Evolutionary conservation across 2,797 vertebrate species (phyloP).

Genomic region (Cetoscarus ocellatus): DNA sequence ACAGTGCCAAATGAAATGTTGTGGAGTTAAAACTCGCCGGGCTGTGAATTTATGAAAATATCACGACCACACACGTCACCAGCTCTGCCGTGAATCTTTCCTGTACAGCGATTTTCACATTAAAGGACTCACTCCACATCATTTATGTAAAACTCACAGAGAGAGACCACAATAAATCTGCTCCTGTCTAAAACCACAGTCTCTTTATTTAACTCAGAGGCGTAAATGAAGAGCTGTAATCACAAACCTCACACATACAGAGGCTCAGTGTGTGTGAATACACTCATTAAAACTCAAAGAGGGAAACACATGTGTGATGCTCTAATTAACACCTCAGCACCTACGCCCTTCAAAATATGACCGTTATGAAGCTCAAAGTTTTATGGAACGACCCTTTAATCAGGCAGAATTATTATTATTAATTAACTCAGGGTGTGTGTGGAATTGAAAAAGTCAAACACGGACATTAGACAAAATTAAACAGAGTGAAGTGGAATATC

Average conservation of each 20-base stretch:
- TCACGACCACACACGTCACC: conserved; percentile 1
- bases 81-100: conserved; percentile 8
- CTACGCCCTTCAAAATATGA: conserved; percentile 5
- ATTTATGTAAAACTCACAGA: conserved; percentile 38
- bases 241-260: conserved; percentile 15
- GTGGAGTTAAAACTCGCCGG: conserved; percentile 5
- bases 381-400: conserved; percentile 9
- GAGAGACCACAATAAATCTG: conserved; percentile 64
- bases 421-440: too few relatives aligned
- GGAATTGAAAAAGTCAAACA: too few relatives aligned
- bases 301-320: neutral
- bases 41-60: conserved; percentile 22
- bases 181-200: conserved; percentile 37
- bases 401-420: neutral
- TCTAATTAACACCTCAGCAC: conserved; percentile 40
- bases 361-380: neutral
- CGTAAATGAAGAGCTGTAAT: conserved; percentile 2
- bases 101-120: conserved; percentile 19
- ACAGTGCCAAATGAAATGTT: conserved; percentile 37
- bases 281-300: conserved; percentile 16
- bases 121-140: conserved; percentile 13
- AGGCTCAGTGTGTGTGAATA: neutral
- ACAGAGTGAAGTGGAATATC: too few relatives aligned
- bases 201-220: conserved; percentile 17
- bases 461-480: too few relatives aligned